phyloP scores from a whole-genome alignment of 2,797 vertebrate species.

The Miichthys miiuy region DNA sequence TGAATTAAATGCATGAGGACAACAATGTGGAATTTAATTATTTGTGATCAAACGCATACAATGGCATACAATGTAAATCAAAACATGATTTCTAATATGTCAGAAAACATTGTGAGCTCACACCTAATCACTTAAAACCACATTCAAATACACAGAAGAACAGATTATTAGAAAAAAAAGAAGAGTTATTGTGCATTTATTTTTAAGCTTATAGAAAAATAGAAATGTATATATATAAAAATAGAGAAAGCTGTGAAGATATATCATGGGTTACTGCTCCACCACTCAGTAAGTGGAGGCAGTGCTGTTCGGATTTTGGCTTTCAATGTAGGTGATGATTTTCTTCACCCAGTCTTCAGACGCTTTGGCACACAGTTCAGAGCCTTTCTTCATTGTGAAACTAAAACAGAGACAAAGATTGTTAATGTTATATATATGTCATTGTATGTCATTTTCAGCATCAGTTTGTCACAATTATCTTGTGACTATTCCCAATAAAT shows the following conservation, averaged over 20 bases:
- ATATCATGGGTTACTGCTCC: background rate
- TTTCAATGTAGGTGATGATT: fast-evolving
- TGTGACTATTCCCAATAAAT: background rate
- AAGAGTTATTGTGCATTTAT: background rate
- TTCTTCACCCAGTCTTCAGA: slow-evolving; percentile 31
- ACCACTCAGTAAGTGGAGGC: fast-evolving
- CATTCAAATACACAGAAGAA: background rate
- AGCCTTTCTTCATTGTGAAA: fast-evolving
- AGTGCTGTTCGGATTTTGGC: fast-evolving
- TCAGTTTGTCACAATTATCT: too few relatives aligned
- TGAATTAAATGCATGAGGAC: background rate
- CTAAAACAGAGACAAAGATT: slow-evolving; percentile 49
- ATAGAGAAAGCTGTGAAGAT: background rate
- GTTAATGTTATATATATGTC: background rate
- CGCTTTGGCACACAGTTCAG: background rate
- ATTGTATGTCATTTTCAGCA: background rate
- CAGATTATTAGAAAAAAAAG: background rate
- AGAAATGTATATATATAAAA: background rate
- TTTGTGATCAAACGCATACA: background rate
- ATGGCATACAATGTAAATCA: background rate
- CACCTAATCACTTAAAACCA: background rate
- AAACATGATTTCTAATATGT: background rate
- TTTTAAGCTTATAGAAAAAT: background rate
- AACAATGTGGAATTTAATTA: background rate
- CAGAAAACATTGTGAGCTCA: slow-evolving; percentile 1